A percentile compares a stretch with the other conserved stretches of the same genome.
These are phyloP conservation scores for Nemotelus pantherinus DNA, from an alignment of 2,888 invertebrate genomes.

Conservation along the genomic window DNA sequence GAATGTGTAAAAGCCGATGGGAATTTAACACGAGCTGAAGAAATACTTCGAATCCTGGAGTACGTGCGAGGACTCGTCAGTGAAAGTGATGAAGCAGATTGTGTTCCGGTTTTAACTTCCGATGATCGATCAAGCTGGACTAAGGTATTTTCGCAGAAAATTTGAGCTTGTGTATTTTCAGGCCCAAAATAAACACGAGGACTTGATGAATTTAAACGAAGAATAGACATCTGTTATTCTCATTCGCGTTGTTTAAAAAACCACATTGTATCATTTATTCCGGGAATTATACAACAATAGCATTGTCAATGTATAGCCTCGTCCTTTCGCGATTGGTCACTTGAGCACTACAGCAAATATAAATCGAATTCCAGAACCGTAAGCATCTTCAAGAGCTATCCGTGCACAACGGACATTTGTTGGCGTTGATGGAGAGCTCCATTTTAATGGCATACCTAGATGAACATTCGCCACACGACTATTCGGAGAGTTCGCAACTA, in stretches of 20 bases:
- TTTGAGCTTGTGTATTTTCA: no score
- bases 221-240: no score
- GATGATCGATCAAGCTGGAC: slow-evolving; percentile 68
- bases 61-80: slow-evolving; percentile 58
- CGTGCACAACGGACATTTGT: slow-evolving; percentile 59
- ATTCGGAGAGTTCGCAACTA: slow-evolving; percentile 62
- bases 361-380: slow-evolving; percentile 61
- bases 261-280: no score
- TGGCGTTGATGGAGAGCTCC: slow-evolving; percentile 64
- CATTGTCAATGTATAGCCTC: no score
- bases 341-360: background rate
- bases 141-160: slow-evolving; percentile 59
- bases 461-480: slow-evolving; percentile 60
- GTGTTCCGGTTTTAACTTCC: slow-evolving; percentile 66
- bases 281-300: no score
- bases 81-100: slow-evolving; percentile 59
- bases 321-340: background rate
- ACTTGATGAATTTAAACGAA: no score
- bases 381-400: slow-evolving; percentile 62
- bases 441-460: slow-evolving; percentile 63
- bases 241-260: no score
- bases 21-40: slow-evolving; percentile 64
- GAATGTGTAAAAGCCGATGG: slow-evolving; percentile 63
- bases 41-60: slow-evolving; percentile 61
- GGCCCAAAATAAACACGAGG: no score